These are phyloP conservation scores for Glaucomys volans DNA, from an alignment of 2,113 vertebrate species.

Conservation along the genomic window DNA sequence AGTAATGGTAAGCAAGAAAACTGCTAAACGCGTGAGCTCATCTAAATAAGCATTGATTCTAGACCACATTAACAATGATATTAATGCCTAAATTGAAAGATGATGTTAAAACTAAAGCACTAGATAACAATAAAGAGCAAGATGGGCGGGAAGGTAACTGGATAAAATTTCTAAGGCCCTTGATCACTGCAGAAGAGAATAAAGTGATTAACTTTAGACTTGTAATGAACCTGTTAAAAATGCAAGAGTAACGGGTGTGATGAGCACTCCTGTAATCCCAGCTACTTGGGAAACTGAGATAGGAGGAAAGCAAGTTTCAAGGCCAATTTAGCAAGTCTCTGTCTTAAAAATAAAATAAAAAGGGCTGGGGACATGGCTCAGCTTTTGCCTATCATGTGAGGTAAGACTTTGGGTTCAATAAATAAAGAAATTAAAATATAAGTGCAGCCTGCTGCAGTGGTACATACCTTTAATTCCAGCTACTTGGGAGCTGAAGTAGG, in stretches of 20 bases:
- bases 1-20: neutral
- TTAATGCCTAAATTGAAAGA: neutral
- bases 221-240: conserved; percentile 4
- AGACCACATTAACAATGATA: neutral
- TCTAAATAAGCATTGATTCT: neutral
- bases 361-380: no score
- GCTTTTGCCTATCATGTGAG: no score
- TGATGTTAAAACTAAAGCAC: conserved; percentile 25
- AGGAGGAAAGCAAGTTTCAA: neutral
- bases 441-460: no score
- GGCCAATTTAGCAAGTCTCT: no score
- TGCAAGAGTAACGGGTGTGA: neutral
- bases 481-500: neutral
- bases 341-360: no score
- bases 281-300: neutral
- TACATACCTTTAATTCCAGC: no score
- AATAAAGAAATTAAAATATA: no score
- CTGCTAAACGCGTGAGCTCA: neutral
- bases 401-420: no score
- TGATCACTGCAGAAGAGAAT: neutral
- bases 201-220: neutral
- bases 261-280: neutral
- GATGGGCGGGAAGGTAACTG: neutral
- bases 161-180: neutral
- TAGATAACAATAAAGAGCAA: neutral